A percentile compares a stretch with the other conserved stretches of the same genome.
Conservation (phyloP, 2,888 invertebrate species). For the Drosophila gaucha region DNA sequence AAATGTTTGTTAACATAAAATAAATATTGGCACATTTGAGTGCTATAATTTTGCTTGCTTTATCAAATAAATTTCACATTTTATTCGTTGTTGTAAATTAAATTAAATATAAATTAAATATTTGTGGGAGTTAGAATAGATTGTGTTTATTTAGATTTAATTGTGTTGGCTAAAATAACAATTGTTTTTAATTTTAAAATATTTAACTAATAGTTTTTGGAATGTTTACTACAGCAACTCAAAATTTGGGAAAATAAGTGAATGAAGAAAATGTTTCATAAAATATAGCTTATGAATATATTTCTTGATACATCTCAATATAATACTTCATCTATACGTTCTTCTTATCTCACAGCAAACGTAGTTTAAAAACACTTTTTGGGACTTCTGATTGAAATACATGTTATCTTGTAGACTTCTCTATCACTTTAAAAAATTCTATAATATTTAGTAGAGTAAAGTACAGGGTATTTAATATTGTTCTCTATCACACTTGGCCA, state of each 20-base stretch:
- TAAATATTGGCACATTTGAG: slow-evolving; percentile 7
- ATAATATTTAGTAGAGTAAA: no score
- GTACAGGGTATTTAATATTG: no score
- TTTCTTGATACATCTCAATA: no score
- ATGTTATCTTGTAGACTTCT: no score
- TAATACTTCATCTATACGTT: no score
- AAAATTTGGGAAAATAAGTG: neutral
- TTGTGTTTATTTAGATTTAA: neutral
- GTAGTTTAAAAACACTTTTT: no score
- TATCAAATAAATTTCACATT: slow-evolving; percentile 1
- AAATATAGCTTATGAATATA: no score
- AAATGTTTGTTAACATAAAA: neutral
- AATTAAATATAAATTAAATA: neutral
- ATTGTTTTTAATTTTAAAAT: neutral
- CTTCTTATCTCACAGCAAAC: no score
- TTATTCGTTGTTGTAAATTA: neutral
- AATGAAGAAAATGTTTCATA: no score
- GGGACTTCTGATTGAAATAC: no score
- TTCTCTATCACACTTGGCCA: no score
- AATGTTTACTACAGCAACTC: neutral
- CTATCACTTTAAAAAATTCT: no score
- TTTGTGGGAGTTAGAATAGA: neutral
- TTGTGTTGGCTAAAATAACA: neutral
- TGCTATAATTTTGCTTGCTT: neutral
- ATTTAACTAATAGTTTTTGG: neutral